A percentile compares a stretch with the other conserved stretches of the same genome.
Conservation (phyloP, 2,797 vertebrate genomes). For the Zalophus californianus region DNA sequence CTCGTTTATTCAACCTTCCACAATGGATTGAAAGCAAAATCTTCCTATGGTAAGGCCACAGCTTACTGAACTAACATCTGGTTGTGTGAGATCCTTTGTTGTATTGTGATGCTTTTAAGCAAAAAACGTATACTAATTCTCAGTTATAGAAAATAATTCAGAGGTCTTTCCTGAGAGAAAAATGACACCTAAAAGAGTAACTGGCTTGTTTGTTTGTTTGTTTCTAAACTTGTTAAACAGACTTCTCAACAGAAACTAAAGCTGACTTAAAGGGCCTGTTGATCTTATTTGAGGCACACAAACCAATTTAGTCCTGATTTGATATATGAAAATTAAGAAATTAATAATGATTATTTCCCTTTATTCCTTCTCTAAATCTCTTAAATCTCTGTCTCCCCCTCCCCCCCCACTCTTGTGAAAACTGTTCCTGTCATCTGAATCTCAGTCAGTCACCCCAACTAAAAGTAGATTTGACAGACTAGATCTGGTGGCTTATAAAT, state of each 20-base stretch:
- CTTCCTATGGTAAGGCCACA: not conserved
- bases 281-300: not conserved
- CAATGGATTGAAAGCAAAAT: not conserved
- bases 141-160: not conserved
- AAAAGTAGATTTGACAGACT: not conserved
- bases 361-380: not conserved
- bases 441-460: not conserved
- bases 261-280: not conserved
- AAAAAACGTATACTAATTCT: not conserved
- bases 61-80: not conserved
- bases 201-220: not conserved
- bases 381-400: not conserved
- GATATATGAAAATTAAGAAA: not conserved
- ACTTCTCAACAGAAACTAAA: conserved; percentile 32
- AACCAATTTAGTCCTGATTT: not conserved
- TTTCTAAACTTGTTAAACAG: not conserved
- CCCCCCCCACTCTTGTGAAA: not conserved
- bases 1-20: not conserved
- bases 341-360: not conserved
- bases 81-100: not conserved
- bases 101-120: not conserved
- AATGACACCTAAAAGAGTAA: not conserved
- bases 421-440: not conserved
- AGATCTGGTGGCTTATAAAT: not conserved
- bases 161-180: not conserved